Evolutionary conservation across 1,140 invertebrate species (phyloP), one percentile per base, ranked within the genome.

Genomic region (Zelostemma sp.): DNA sequence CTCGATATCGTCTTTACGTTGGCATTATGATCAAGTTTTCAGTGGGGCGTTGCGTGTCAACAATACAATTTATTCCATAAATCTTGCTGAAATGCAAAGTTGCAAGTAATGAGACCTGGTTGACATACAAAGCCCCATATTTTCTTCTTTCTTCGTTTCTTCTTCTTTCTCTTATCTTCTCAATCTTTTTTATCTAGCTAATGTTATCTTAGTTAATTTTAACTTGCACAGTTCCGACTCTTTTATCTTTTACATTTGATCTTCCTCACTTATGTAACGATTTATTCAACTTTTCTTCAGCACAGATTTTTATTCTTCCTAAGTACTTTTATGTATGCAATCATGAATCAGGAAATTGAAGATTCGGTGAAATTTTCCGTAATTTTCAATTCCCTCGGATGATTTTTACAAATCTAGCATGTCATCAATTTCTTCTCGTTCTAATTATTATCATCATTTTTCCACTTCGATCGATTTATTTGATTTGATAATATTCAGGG

Each of bases 1-100:
- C 64, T 69, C 62, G 50, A 18, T 63, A 38, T 62, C 31, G 68
- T 65, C 41, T 65, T 47, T 66, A 64, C 49, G 59, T 58, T 64
- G 57, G 43, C 63, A 15, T 60, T 60, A n/a, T 41, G 14, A 6
- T 41, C 1, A 6, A 41, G n/a, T 41, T 41, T 2, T 15, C 14
- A 14, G 1, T 15, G 40, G 40, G 1, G 1, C 12, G 3, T 41
- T 41, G 12, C 40, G 6, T 41, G 14, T 12, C 40, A 12, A 41
- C 21, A 1, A 15, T 15, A 41, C n/a, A 3, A 38, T 38, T n/a
- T 38, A 16, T 38, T 38, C 11, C 33, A 28, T 8, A 53, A 40
- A 38, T 40, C 11, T 48, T 12, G 46, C 14, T 46, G n/a, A 38
- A 38, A 38, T 5, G 11, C 35, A 38, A 5, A 38, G 35, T 11